Conservation (phyloP, 2,797 vertebrate genomes). For the Choloepus didactylus region DNA sequence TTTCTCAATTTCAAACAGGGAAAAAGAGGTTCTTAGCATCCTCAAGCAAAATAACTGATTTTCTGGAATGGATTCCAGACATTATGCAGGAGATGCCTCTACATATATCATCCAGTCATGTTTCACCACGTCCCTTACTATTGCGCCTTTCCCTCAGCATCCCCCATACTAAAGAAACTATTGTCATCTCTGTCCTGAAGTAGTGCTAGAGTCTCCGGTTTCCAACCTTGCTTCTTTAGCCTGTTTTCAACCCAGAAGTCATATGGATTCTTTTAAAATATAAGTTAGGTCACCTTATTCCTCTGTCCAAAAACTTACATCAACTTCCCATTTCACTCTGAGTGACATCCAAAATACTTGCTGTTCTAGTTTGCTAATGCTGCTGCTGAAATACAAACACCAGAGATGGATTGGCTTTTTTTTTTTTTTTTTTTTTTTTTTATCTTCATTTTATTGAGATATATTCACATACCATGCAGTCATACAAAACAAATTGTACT, state of each 20-base stretch:
- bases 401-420: too few species aligned
- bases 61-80: neutral
- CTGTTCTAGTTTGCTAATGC: neutral
- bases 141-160: too few species aligned
- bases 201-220: neutral
- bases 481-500: too few species aligned
- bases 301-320: neutral
- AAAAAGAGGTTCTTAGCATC: neutral
- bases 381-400: too few species aligned
- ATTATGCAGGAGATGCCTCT: neutral
- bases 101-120: neutral
- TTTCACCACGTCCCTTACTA: neutral
- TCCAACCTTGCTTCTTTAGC: neutral
- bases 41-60: neutral
- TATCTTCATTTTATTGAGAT: too few species aligned
- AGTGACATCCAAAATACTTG: neutral
- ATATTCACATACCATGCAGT: too few species aligned
- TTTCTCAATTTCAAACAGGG: neutral
- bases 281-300: neutral
- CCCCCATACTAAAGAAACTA: neutral
- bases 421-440: too few species aligned
- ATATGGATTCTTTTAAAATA: neutral
- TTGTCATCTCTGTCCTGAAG: too few species aligned
- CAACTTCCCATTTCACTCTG: neutral
- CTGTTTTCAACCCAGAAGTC: neutral